phyloP scores from a whole-genome alignment of 2,888 invertebrate genomes.

The Brachynemurus nebulosus region DNA sequence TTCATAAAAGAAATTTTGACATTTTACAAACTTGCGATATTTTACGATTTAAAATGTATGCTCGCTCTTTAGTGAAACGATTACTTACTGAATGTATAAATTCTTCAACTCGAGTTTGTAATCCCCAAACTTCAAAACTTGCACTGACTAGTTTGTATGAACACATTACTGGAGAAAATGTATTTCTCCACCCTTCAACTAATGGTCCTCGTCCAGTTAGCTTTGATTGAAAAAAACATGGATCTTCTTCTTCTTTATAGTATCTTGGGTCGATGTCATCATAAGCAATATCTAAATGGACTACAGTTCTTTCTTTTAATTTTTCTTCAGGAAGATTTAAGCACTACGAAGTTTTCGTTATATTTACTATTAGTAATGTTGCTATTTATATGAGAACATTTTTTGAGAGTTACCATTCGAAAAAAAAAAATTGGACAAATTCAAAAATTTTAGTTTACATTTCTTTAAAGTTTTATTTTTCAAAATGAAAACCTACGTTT shows the following conservation, averaged over 20 bases:
- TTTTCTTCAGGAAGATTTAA: slow-evolving; percentile 58
- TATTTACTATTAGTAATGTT: no score
- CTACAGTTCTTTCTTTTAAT: slow-evolving; percentile 56
- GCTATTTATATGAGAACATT: no score
- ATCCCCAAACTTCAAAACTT: slow-evolving; percentile 84
- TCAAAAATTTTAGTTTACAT: not conserved
- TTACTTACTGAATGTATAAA: slow-evolving; percentile 63
- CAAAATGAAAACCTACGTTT: no score
- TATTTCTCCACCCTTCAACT: slow-evolving; percentile 67
- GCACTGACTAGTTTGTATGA: slow-evolving; percentile 81
- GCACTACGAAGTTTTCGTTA: no score
- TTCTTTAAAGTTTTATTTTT: not conserved
- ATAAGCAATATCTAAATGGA: slow-evolving; percentile 74
- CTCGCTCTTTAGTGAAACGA: no score
- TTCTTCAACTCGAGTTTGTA: slow-evolving; percentile 80
- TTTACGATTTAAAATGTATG: no score
- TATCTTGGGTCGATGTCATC: slow-evolving; percentile 75
- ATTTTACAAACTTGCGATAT: no score
- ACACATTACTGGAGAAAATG: slow-evolving; percentile 73
- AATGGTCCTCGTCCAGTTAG: slow-evolving; percentile 76
- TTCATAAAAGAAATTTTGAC: no score
- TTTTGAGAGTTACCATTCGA: no score
- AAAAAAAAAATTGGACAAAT: not conserved
- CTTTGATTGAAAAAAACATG: slow-evolving; percentile 65
- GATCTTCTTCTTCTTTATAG: slow-evolving; percentile 83